Conservation (phyloP, 2,113 vertebrate genomes). For the Actenoides lindsayi region DNA sequence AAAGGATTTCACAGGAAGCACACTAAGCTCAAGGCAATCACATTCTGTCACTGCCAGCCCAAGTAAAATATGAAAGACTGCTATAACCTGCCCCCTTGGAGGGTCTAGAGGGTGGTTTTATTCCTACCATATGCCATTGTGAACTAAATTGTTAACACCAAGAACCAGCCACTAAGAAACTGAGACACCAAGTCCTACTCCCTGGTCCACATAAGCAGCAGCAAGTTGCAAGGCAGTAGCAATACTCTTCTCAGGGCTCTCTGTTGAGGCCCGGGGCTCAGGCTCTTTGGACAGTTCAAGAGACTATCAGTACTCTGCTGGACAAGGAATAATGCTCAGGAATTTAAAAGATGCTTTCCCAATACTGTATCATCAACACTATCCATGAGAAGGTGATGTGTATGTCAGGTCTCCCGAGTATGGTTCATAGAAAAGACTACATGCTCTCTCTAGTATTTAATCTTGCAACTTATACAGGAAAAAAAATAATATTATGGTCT, state of each 20-base stretch:
- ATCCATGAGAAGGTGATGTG: accelerated
- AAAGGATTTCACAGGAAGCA: not conserved
- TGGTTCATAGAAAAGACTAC: accelerated
- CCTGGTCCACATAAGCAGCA: accelerated
- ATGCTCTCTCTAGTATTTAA: accelerated
- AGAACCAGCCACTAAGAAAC: not conserved
- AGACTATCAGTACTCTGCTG: accelerated
- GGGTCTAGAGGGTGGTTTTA: not conserved
- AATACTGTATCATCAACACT: not conserved
- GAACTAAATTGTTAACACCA: not conserved
- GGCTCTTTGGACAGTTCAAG: accelerated
- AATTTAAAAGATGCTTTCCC: not conserved
- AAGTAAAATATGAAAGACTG: not conserved
- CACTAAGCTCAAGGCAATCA: not conserved
- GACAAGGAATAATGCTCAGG: not conserved
- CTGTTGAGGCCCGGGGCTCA: not conserved
- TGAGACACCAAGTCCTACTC: not conserved
- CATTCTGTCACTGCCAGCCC: not conserved
- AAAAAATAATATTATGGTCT: not conserved
- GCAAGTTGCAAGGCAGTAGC: not conserved
- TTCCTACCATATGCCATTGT: not conserved
- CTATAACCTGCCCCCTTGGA: not conserved
- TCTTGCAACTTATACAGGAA: not conserved
- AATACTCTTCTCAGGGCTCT: not conserved
- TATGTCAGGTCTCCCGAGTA: not conserved